Conservation (phyloP, 2,888 invertebrate genomes). For the Hylaea fasciaria region DNA sequence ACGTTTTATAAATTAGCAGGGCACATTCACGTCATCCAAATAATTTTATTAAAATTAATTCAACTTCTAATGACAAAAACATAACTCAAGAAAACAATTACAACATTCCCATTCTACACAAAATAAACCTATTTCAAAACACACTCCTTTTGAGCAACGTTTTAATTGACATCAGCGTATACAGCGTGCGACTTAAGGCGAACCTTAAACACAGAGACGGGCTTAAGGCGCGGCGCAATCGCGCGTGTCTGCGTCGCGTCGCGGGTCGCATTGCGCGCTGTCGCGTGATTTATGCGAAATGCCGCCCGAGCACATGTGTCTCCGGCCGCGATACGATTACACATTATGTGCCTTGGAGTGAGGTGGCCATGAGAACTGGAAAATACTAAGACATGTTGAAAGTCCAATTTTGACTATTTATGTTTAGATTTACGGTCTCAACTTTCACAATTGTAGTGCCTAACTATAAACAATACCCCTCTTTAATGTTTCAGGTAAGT, state of each 20-base stretch:
- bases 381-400: background rate
- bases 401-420: no score
- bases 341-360: slow-evolving; percentile 42
- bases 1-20: background rate
- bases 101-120: background rate
- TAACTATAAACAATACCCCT: no score
- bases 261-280: slow-evolving; percentile 27
- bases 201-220: slow-evolving; percentile 26
- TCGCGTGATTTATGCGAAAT: slow-evolving; percentile 42
- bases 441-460: no score
- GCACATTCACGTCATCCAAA: background rate
- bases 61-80: background rate
- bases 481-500: no score
- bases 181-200: slow-evolving; percentile 28
- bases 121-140: slow-evolving; percentile 10
- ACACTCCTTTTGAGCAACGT: slow-evolving; percentile 13
- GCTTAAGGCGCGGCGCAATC: slow-evolving; percentile 37
- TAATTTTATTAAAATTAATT: background rate
- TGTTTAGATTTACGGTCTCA: no score
- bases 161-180: slow-evolving; percentile 27
- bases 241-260: slow-evolving; percentile 10
- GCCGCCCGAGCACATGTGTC: slow-evolving; percentile 51
- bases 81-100: slow-evolving; percentile 2
- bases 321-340: slow-evolving; percentile 52
- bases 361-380: slow-evolving; percentile 5